Evolutionary conservation across 2,888 invertebrate genomes (phyloP).

Genomic region (Pristionchus japonicus): DNA sequence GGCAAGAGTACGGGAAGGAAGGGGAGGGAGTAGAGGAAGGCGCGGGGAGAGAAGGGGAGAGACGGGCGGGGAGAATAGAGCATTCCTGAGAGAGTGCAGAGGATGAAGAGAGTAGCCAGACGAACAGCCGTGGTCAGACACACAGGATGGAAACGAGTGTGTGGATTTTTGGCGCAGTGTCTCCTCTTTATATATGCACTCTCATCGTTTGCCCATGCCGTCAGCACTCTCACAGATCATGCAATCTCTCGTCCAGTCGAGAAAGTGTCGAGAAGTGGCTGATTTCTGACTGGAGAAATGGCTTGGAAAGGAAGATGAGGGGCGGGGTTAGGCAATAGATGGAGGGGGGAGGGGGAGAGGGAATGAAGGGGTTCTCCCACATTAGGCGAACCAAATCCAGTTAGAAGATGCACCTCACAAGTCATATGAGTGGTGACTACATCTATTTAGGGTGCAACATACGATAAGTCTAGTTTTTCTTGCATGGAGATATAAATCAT

Average conservation of each 20-base stretch:
- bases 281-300: not conserved
- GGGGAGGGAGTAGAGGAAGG: not conserved
- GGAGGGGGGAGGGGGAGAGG: not conserved
- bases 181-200: not conserved
- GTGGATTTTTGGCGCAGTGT: constrained; percentile 1
- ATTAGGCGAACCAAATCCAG: not conserved
- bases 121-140: not conserved
- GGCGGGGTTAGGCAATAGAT: not conserved
- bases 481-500: not conserved
- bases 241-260: not conserved
- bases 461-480: too few species aligned
- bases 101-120: not conserved
- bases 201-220: not conserved
- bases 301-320: not conserved
- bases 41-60: not conserved
- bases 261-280: not conserved
- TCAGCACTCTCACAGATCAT: not conserved
- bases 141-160: not conserved
- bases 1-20: not conserved
- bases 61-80: not conserved
- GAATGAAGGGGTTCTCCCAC: not conserved
- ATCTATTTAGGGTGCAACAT: too few species aligned
- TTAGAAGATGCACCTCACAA: not conserved
- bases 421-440: not conserved
- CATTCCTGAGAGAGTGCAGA: not conserved